Percentiles rank a stretch among this genome's conserved stretches.
phyloP scores from a whole-genome alignment of 2,797 vertebrate genomes.

The Anisognathus igniventris region DNA sequence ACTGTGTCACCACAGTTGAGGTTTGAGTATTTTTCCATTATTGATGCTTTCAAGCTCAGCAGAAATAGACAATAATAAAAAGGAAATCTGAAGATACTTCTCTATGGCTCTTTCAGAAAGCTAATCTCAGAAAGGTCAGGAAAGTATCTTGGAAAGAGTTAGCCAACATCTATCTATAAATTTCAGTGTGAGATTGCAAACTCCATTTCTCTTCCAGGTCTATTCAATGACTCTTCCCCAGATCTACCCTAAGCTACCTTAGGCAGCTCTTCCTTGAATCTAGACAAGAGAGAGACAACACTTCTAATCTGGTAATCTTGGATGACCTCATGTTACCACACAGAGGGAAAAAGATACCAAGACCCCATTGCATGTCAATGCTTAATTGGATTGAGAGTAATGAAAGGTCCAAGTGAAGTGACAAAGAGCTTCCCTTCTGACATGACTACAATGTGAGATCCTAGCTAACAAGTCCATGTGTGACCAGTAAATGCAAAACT shows the following conservation, averaged over 20 bases:
- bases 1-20: neutral
- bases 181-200: neutral
- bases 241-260: neutral
- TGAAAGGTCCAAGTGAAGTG: neutral
- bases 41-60: neutral
- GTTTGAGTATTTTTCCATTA: constrained; percentile 31
- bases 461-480: neutral
- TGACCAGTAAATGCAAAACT: neutral
- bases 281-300: neutral
- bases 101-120: neutral
- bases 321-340: neutral
- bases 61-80: neutral
- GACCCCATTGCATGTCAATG: neutral
- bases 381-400: neutral
- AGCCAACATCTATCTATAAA: neutral
- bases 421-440: neutral
- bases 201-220: neutral
- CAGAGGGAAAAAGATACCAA: neutral
- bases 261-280: neutral
- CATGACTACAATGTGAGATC: neutral
- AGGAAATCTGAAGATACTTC: neutral
- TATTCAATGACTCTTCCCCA: neutral
- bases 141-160: neutral
- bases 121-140: neutral
- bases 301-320: neutral